Percentiles rank a stretch among this genome's conserved stretches.
Evolutionary conservation across 2,113 vertebrate genomes (phyloP).

Genomic region (Balaeniceps rex): DNA sequence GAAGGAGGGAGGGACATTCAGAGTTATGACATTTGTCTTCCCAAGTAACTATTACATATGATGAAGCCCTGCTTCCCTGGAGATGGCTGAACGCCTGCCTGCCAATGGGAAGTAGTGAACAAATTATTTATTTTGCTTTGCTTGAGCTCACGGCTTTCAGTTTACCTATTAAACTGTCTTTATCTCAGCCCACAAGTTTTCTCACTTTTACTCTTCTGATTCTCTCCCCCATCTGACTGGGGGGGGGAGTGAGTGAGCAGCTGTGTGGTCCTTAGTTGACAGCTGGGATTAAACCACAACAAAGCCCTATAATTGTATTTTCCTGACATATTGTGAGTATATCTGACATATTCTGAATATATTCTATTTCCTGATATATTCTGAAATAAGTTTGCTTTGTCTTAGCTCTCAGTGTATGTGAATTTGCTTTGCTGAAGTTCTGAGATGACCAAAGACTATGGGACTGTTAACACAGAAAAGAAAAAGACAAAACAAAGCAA

Average conservation of each 20-base stretch:
- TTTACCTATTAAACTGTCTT: not conserved
- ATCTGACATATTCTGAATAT: not conserved
- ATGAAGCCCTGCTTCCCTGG: not conserved
- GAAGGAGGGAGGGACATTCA: not conserved
- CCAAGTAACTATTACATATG: fast-evolving
- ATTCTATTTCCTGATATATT: not conserved
- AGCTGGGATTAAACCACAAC: not conserved
- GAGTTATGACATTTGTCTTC: not conserved
- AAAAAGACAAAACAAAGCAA: not conserved
- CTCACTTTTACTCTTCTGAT: not conserved
- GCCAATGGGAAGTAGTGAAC: not conserved
- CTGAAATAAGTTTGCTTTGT: not conserved
- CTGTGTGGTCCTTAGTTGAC: not conserved
- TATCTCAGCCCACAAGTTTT: not conserved
- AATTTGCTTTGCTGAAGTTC: not conserved
- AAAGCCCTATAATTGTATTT: not conserved
- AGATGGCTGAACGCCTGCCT: not conserved
- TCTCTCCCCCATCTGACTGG: not conserved
- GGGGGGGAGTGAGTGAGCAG: fast-evolving
- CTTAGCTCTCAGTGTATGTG: not conserved
- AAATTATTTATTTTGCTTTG: not conserved
- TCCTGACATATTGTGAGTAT: not conserved
- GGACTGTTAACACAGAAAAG: not conserved
- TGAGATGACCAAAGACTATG: not conserved
- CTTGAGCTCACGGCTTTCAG: fast-evolving